Base-by-base conservation (phyloP, 2,797 vertebrate genomes). In the Spinus pinus region DNA sequence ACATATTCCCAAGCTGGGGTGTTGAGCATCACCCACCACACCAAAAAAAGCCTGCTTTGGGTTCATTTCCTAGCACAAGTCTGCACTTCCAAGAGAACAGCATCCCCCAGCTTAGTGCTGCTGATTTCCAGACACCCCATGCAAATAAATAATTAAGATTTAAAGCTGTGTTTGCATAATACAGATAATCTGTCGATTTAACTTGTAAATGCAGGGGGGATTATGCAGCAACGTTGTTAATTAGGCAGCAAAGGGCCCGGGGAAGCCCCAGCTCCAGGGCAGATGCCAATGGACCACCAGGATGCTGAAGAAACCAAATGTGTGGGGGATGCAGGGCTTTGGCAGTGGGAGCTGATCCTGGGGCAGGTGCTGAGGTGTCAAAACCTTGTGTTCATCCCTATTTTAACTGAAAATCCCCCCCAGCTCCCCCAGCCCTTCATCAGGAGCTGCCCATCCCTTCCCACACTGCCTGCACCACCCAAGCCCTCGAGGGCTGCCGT, bases 121-220 rank as follows among this genome's bases (percentile, higher is more conserved):
- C 73, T 6, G 71, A 60, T 72, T 61, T 85, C 25, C 56, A 88
- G 83, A 79, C 88, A 27, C 49, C 25, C 49, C 75, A 12, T 12
- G 73, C 53, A 77, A 86, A 94, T 56, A 86, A 88, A 96, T 75
- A 91, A 92, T 85, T 58, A 70, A 81, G 83, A 44, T 77, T 90
- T 78, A 47, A 90, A 90, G 22, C 41, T 8, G 25, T 1, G 1
- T 86, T 89, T 81, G 74, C 79, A 66, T 71, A 58, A 83, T 13
- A 39, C 67, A 81, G 81, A 87, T 89, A 72, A 93, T 82, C 84
- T 41, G 75, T 25, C 35, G 14, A 67, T 90, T 88, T 50, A 77
- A 93, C 93, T 95, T 74, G 85, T 58, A 88, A 91, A 90, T 51
- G 79, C 41, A 39, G 25, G 4, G 3, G 9, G 35, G 90, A 86